phyloP scores from a whole-genome alignment of 2,797 vertebrate genomes.

The Pipistrellus nathusii region DNA sequence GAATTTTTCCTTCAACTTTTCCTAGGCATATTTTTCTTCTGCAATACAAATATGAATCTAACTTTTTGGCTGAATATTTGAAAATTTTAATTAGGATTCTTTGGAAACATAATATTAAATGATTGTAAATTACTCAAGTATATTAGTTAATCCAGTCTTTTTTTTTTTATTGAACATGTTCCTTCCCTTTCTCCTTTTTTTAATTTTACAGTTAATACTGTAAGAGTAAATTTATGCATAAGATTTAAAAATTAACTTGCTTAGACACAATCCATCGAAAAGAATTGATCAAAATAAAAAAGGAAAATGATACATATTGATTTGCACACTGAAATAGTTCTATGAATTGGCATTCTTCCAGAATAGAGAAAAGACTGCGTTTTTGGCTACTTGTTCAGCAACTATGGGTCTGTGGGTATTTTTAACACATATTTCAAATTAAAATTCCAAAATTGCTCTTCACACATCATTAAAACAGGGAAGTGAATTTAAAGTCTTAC shows the following conservation, averaged over 20 bases:
- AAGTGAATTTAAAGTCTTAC: conserved; percentile 36
- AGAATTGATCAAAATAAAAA: not conserved
- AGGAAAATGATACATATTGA: not conserved
- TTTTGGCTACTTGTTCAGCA: not conserved
- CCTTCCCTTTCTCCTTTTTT: conserved; percentile 1
- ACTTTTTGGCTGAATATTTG: not conserved
- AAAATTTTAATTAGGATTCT: conserved; percentile 43
- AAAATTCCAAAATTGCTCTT: conserved; percentile 17
- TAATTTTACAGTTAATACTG: not conserved
- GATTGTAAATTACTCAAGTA: conserved; percentile 16
- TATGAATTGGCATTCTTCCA: not conserved
- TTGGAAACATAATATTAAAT: conserved; percentile 41
- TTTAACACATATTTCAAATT: conserved; percentile 23
- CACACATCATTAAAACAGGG: conserved; percentile 18
- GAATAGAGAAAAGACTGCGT: not conserved
- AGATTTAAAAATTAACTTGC: conserved; percentile 44
- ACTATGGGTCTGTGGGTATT: not conserved
- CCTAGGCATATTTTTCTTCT: not conserved
- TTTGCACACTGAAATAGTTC: not conserved
- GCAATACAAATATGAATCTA: conserved; percentile 32
- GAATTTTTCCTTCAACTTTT: not conserved
- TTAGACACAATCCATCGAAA: not conserved
- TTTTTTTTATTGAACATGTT: not conserved
- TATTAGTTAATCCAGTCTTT: not conserved
- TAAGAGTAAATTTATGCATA: conserved; percentile 17